A percentile compares a stretch with the other conserved stretches of the same genome.
phyloP scores from a whole-genome alignment of 1,140 invertebrate species.

The Gryon sp. region DNA sequence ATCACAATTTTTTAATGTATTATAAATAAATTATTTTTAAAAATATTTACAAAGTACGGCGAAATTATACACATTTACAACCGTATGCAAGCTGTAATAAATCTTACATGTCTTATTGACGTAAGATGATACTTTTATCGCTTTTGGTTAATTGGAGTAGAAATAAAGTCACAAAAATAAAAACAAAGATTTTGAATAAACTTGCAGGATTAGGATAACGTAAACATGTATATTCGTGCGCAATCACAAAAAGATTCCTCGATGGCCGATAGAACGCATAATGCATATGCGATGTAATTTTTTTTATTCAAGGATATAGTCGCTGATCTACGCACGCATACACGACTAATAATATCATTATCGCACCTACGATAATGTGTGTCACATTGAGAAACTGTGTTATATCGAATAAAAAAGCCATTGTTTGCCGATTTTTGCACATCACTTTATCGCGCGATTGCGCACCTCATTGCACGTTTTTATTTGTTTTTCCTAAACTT shows the following conservation, averaged over 20 bases:
- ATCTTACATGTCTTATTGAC: conserved; percentile 50
- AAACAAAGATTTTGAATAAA: conserved; percentile 6
- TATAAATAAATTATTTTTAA: no score
- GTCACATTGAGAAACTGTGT: conserved; percentile 47
- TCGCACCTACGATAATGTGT: conserved; percentile 62
- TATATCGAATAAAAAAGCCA: conserved; percentile 21
- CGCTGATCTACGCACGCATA: conserved; percentile 54
- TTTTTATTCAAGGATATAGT: conserved; percentile 52
- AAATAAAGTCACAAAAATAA: not conserved
- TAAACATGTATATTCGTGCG: conserved; percentile 20
- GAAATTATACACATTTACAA: conserved; percentile 28
- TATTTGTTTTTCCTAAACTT: no score
- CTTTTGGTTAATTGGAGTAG: not conserved
- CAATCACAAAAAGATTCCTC: conserved; percentile 47
- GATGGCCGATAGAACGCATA: conserved; percentile 24
- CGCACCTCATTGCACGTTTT: no score
- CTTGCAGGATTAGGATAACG: conserved; percentile 37
- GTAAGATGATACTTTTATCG: conserved; percentile 45
- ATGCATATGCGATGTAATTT: conserved; percentile 51
- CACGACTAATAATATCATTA: conserved; percentile 67
- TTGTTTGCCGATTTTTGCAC: conserved; percentile 33
- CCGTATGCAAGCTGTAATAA: conserved; percentile 24
- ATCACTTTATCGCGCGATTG: conserved; percentile 7
- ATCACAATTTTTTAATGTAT: no score
- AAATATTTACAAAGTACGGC: no score